phyloP scores from a whole-genome alignment of 2,797 vertebrate species.

The Coccyzus lansbergi region DNA sequence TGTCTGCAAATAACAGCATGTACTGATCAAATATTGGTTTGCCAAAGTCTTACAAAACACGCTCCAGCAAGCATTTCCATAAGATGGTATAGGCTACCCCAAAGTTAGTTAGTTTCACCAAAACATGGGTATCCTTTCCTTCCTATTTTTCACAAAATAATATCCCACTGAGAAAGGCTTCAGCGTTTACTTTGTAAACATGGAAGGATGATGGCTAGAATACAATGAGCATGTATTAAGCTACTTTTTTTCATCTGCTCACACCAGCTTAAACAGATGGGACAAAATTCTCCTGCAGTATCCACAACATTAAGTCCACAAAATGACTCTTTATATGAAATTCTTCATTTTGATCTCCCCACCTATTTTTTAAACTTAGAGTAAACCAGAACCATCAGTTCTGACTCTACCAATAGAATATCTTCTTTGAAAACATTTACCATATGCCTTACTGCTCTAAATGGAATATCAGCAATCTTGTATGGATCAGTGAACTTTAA shows the following conservation, averaged over 20 bases:
- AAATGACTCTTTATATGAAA: neutral
- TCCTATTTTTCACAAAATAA: neutral
- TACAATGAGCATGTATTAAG: neutral
- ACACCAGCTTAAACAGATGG: neutral
- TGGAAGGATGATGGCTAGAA: neutral
- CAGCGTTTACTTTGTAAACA: neutral
- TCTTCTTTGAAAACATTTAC: neutral
- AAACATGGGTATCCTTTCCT: neutral
- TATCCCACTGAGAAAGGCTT: neutral
- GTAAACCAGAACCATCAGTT: neutral
- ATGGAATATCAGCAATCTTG: conserved; percentile 10
- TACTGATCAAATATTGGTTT: conserved; percentile 13
- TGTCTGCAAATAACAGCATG: neutral
- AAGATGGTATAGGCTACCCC: neutral
- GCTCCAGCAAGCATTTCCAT: neutral
- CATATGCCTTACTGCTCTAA: neutral
- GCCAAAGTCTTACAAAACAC: neutral
- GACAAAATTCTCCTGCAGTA: neutral
- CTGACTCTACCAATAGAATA: neutral
- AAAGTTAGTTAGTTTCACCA: conserved; percentile 15
- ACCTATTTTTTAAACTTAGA: neutral
- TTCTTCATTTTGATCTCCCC: neutral
- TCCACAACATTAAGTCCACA: neutral
- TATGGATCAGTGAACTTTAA: conserved; percentile 14
- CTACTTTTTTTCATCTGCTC: neutral